Conservation (phyloP, 2,113 vertebrate species). For the Forbesichthys agassizii region DNA sequence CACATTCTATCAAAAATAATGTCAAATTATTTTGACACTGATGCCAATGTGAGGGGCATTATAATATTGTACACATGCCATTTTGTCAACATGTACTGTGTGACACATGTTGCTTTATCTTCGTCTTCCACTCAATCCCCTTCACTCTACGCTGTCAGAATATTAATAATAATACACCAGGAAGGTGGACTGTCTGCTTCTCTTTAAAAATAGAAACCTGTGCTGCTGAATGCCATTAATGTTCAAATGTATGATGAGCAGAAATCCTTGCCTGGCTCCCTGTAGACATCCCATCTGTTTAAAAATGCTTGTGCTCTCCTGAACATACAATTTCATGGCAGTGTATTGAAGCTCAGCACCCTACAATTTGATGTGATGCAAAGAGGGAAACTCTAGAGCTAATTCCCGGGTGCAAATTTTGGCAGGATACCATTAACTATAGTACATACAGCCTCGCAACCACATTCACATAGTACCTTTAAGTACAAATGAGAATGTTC, state of each 20-base stretch:
- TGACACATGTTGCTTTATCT: neutral
- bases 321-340: neutral
- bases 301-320: neutral
- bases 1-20: no score
- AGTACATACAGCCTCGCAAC: neutral
- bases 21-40: no score
- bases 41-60: no score
- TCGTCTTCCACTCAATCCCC: no score
- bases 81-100: no score
- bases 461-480: neutral
- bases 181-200: neutral
- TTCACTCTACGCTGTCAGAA: neutral
- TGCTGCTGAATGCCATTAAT: slow-evolving; percentile 25
- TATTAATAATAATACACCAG: neutral
- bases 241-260: slow-evolving; percentile 26
- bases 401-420: neutral
- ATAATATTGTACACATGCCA: no score
- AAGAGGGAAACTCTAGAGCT: neutral
- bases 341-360: neutral
- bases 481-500: no score
- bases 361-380: neutral
- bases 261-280: slow-evolving; percentile 17
- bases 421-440: neutral
- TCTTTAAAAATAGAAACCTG: neutral
- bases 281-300: slow-evolving; percentile 31